Percentiles rank a stretch among this genome's conserved stretches.
phyloP scores from a whole-genome alignment of 2,113 vertebrate species.

The human region DNA sequence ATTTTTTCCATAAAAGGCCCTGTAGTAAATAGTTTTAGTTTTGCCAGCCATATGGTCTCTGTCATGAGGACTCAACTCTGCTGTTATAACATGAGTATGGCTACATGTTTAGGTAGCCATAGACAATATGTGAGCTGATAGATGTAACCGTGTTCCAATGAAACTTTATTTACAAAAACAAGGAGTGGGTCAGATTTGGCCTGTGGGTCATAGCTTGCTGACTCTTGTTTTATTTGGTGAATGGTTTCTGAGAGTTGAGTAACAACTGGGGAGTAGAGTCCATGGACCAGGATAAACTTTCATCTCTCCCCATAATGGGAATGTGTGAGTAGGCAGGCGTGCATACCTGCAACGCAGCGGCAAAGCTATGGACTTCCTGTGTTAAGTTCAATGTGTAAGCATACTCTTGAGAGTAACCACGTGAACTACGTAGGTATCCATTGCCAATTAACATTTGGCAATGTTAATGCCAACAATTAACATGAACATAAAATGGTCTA shows the following conservation, averaged over 20 bases:
- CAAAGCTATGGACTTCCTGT: neutral
- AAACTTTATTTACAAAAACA: neutral
- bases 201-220: neutral
- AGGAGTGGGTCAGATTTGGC: neutral
- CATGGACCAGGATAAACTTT: accelerated
- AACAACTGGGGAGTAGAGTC: neutral
- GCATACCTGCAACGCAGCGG: accelerated
- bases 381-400: neutral
- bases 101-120: neutral
- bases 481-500: neutral
- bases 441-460: too few species aligned
- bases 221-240: neutral
- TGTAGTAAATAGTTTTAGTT: neutral
- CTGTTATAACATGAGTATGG: too few species aligned
- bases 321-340: accelerated
- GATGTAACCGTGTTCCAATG: too few species aligned
- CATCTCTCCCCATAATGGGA: neutral
- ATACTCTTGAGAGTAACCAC: neutral
- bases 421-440: accelerated
- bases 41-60: neutral
- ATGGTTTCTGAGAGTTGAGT: neutral
- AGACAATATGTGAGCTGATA: neutral
- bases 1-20: neutral
- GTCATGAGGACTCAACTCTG: neutral
- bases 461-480: too few species aligned